Evolutionary conservation across 2,113 vertebrate genomes (phyloP).

Genomic region (Corynorhinus townsendii): DNA sequence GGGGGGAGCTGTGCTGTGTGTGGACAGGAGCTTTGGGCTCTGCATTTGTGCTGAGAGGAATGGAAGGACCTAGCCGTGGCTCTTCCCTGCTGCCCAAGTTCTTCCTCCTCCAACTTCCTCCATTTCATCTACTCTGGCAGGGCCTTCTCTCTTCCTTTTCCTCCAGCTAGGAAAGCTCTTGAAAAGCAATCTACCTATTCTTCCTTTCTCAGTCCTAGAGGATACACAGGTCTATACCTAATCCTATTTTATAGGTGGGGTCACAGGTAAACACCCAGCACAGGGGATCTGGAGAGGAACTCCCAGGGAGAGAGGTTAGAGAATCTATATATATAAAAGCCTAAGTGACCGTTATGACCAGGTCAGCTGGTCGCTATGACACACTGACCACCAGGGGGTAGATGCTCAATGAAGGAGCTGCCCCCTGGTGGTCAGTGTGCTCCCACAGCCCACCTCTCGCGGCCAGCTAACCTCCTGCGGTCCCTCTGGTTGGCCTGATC

Average conservation of each 20-base stretch:
- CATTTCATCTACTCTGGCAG: fast-evolving
- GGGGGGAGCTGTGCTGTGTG: fast-evolving
- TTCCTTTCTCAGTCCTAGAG: neutral
- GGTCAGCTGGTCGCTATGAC: too few species aligned
- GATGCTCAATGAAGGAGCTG: too few species aligned
- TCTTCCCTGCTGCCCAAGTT: neutral
- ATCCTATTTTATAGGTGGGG: neutral
- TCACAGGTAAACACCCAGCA: neutral
- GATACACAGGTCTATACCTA: neutral
- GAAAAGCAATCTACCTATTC: neutral
- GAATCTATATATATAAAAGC: too few species aligned
- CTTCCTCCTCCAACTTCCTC: neutral
- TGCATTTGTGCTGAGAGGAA: neutral
- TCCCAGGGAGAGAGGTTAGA: neutral
- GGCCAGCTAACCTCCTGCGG: too few species aligned
- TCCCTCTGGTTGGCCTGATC: too few species aligned
- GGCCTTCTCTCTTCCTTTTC: neutral
- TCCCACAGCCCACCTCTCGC: too few species aligned
- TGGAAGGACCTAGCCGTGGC: neutral
- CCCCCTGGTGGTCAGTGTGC: too few species aligned
- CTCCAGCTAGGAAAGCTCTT: neutral
- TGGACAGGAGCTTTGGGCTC: neutral
- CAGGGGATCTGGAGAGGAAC: fast-evolving
- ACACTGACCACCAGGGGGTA: too few species aligned
- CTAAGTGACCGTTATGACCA: too few species aligned